Evolutionary conservation across 1,140 invertebrate genomes (phyloP), one percentile per base, ranked within the genome.

Genomic region (Belonocnema kinseyi): DNA sequence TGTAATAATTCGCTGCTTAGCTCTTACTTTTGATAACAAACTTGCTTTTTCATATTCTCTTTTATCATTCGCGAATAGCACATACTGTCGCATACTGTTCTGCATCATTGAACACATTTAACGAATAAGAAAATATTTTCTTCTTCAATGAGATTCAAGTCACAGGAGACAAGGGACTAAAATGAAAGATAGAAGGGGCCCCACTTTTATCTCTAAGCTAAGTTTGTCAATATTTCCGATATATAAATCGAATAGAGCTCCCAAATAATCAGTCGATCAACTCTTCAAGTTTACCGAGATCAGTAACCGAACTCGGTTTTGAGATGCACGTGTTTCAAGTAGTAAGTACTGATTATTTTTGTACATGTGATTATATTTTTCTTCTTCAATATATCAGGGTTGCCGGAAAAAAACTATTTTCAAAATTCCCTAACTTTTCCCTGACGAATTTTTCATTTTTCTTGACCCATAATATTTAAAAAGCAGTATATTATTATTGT

Each of bases 201-300:
- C 61, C 61, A 66, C 61, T 66, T 66, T 66, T 26, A 33, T 66
- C 13, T 14, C 33, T 7, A 66, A 40, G 33, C 13, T 66, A 66
- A 46, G 61, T 66, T 66, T 66, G 61, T 66, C 61, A 66, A 66
- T 66, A 46, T 16, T 66, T 66, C n/a, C 26, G 33, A 46, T 66
- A 66, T 66, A 66, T 66, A 66, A 66, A 66, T 46, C n/a, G 61
- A 66, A 33, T 40, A 16, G 40, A 40, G 26, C 14, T 7, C 21
- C 7, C 8, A 40, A 66, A 66, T 66, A 66, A 66, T 66, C 40
- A 66, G 61, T 66, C 26, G 5, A 66, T 66, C 14, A 16, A 46
- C 61, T 66, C 13, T 14, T 14, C 7, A 8, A n/a, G 26, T 40
- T 40, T 5, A 16, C 26, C 14, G 12, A 66, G 33, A 46, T 66